Evolutionary conservation across 2,888 invertebrate species (phyloP).

Genomic region (Holacanthella duospinosa): DNA sequence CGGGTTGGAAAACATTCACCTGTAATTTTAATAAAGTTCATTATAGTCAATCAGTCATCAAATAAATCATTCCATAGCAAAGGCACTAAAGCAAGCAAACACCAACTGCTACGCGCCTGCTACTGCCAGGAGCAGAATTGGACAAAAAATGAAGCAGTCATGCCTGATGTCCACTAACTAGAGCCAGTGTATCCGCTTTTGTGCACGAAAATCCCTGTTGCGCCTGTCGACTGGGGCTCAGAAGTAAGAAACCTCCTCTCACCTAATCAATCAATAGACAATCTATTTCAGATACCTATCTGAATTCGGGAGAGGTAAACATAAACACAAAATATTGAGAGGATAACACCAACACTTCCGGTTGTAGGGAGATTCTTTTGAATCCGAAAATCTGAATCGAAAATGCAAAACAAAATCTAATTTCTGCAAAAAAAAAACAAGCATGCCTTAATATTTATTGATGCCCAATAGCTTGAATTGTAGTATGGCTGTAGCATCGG

Average conservation of each 20-base stretch:
- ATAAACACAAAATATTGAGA: neutral
- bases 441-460: too few species aligned
- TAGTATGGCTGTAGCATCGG: too few species aligned
- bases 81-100: neutral
- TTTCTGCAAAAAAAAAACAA: too few species aligned
- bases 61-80: neutral
- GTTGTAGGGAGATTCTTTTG: too few species aligned
- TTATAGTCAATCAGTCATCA: neutral
- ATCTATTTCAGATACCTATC: too few species aligned
- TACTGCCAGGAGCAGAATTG: neutral
- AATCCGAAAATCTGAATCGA: too few species aligned
- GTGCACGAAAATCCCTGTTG: constrained; percentile 38
- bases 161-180: constrained; percentile 38
- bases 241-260: constrained; percentile 67
- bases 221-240: constrained; percentile 46
- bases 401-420: too few species aligned
- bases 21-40: constrained; percentile 10
- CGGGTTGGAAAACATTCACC: constrained; percentile 36
- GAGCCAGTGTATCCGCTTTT: constrained; percentile 37
- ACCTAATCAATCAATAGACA: constrained; percentile 45
- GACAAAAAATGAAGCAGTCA: constrained; percentile 17
- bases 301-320: neutral
- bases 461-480: too few species aligned
- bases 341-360: too few species aligned
- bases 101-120: neutral